A percentile compares a stretch with the other conserved stretches of the same genome.
phyloP scores from a whole-genome alignment of 2,888 invertebrate genomes.

The Yponomeuta sedellus region DNA sequence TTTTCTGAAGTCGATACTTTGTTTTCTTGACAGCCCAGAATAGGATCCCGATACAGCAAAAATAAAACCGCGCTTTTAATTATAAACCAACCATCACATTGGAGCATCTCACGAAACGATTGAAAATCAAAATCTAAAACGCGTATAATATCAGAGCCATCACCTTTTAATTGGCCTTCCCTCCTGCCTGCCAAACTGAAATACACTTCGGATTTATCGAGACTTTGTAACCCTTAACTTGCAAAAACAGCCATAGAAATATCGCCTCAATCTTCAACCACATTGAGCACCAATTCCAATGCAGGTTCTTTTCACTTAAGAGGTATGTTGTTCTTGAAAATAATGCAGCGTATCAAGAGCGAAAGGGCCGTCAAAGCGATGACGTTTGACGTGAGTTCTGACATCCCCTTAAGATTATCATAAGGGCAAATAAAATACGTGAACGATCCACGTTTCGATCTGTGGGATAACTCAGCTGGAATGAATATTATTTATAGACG shows the following conservation, averaged over 20 bases:
- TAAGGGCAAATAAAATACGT: conserved; percentile 68
- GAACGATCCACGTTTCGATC: conserved; percentile 36
- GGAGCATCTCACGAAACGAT: conserved; percentile 64
- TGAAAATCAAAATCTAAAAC: conserved; percentile 68
- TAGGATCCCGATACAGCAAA: conserved; percentile 22
- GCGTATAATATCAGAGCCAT: conserved; percentile 62
- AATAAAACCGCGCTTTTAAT: conserved; percentile 64
- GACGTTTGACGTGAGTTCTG: conserved; percentile 74
- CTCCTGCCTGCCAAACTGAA: conserved; percentile 44
- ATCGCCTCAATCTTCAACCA: background rate
- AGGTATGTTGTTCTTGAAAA: conserved; percentile 45
- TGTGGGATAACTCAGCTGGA: conserved; percentile 5
- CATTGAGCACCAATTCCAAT: conserved; percentile 29
- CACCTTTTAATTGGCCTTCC: conserved; percentile 67
- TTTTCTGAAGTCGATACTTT: too few species aligned
- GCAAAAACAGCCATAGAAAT: conserved; percentile 20
- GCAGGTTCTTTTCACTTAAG: conserved; percentile 33
- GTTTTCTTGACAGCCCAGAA: background rate
- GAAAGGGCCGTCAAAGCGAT: conserved; percentile 68
- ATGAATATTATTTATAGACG: conserved; percentile 3
- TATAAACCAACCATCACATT: conserved; percentile 54
- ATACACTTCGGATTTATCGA: conserved; percentile 18
- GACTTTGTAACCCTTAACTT: conserved; percentile 29
- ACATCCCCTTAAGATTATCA: conserved; percentile 52
- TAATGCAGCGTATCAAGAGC: conserved; percentile 68